Evolutionary conservation across 2,113 vertebrate genomes (phyloP).

Genomic region (Ursus arctos): DNA sequence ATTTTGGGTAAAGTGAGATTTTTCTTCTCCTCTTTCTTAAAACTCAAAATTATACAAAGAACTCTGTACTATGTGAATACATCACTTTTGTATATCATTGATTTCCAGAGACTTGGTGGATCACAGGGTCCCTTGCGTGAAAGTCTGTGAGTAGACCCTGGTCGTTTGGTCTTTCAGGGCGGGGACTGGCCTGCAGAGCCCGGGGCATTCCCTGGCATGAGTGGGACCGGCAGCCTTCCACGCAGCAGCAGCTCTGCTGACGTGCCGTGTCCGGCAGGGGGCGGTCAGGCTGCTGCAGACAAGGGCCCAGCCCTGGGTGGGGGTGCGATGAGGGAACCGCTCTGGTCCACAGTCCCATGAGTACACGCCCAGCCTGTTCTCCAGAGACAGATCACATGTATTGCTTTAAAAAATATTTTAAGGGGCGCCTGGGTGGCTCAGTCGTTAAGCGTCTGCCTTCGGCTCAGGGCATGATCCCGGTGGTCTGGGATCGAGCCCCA

Average conservation of each 20-base stretch:
- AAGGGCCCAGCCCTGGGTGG: no score
- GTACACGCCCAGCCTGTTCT: background rate
- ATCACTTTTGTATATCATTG: background rate
- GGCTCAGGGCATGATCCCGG: no score
- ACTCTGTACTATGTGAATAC: background rate
- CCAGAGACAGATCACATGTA: background rate
- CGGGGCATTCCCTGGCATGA: rapidly evolving
- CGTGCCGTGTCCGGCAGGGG: rapidly evolving
- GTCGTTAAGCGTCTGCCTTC: no score
- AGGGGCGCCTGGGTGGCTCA: no score
- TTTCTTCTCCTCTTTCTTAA: background rate
- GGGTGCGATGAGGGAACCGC: background rate
- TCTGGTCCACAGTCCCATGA: background rate
- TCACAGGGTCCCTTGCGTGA: rapidly evolving
- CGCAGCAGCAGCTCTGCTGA: background rate
- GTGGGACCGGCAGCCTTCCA: rapidly evolving
- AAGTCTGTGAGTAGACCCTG: background rate
- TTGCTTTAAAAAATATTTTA: background rate
- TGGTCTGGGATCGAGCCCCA: no score
- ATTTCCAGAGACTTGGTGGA: background rate
- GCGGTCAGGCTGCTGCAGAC: background rate
- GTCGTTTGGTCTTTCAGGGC: background rate
- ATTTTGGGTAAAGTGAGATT: background rate
- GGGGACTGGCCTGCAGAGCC: background rate
- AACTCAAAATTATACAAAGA: background rate